Conservation (phyloP, 37 sponge, comb jelly and placozoan species). For the Halichondria panicea region DNA sequence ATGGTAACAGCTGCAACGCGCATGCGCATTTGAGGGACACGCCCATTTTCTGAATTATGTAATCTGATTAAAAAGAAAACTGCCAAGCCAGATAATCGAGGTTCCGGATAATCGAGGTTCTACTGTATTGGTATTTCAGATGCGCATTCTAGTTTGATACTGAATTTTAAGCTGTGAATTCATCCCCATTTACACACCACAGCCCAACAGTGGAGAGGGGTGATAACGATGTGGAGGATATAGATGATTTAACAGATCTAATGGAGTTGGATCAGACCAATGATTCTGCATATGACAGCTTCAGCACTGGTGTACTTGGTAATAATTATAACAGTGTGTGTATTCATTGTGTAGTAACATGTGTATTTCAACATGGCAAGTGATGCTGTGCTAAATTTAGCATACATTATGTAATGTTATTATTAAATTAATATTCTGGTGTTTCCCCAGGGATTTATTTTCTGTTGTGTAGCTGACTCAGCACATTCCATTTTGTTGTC, state of each 20-base stretch:
- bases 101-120: no score
- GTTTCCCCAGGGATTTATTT: background rate
- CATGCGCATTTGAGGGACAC: no score
- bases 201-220: constrained; percentile 12
- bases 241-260: constrained; percentile 25
- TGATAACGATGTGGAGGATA: background rate
- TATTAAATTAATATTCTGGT: background rate
- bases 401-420: background rate
- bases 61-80: no score
- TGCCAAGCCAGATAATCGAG: no score
- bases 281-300: constrained; percentile 23
- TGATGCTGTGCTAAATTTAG: constrained; percentile 4
- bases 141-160: background rate
- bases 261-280: constrained; percentile 31
- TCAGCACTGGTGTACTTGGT: background rate
- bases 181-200: background rate
- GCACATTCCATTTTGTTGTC: constrained; percentile 3
- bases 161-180: background rate
- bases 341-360: background rate
- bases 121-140: background rate
- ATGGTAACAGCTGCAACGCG: no score
- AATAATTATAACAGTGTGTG: constrained; percentile 2
- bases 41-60: no score
- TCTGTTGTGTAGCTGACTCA: background rate
- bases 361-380: background rate